Evolutionary conservation across 2,797 vertebrate species (phyloP).

Genomic region (Darevskia mixta): DNA sequence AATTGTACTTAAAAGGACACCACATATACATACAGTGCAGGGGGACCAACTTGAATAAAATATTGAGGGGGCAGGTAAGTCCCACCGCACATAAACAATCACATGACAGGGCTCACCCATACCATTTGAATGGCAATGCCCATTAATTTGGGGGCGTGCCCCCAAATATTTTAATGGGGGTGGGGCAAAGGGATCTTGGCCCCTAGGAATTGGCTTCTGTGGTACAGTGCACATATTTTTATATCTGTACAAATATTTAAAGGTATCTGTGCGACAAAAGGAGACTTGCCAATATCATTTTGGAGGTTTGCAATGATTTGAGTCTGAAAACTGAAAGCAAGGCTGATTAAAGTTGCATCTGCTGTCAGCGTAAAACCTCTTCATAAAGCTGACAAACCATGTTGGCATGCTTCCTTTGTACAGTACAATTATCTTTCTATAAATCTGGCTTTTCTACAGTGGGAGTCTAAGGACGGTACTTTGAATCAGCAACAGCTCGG

Average conservation of each 20-base stretch:
- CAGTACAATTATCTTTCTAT: constrained; percentile 33
- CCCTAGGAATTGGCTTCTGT: too few relatives aligned
- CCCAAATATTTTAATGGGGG: too few relatives aligned
- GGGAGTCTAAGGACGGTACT: constrained; percentile 39
- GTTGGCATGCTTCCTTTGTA: constrained; percentile 28
- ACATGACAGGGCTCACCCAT: too few relatives aligned
- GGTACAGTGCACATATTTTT: neutral
- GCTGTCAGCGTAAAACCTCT: constrained; percentile 24
- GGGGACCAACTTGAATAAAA: too few relatives aligned
- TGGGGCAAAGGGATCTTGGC: too few relatives aligned
- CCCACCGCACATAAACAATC: too few relatives aligned
- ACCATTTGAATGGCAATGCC: too few relatives aligned
- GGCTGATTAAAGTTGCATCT: constrained; percentile 19
- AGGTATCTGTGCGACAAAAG: neutral
- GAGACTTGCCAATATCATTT: constrained; percentile 6
- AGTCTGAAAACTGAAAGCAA: constrained; percentile 23
- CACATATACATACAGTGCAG: neutral
- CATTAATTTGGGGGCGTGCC: too few relatives aligned
- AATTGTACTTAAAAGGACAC: neutral
- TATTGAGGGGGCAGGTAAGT: too few relatives aligned
- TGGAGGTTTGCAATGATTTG: neutral
- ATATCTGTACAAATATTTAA: neutral
- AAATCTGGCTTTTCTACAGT: constrained; percentile 49
- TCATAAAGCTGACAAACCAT: neutral
- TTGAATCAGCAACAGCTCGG: neutral